These are phyloP conservation scores for Penaeus vannamei DNA, from an alignment of 1,140 invertebrate genomes.

Conservation along the genomic window DNA sequence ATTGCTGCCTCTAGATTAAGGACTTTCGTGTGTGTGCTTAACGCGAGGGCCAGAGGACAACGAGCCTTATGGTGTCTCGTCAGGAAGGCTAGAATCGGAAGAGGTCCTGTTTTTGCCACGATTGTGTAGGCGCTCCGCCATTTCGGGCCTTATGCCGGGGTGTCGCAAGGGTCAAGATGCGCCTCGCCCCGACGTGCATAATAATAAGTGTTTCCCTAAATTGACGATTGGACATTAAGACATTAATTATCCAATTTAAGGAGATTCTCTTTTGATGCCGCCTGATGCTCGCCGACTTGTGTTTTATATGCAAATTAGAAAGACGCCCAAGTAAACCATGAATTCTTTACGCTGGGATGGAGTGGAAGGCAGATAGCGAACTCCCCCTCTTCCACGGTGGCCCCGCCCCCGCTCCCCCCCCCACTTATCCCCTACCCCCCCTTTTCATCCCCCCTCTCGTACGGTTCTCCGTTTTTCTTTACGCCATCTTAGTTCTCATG, in stretches of 20 bases:
- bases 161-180: conserved; percentile 38
- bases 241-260: conserved; percentile 67
- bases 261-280: conserved; percentile 64
- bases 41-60: not conserved
- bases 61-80: not conserved
- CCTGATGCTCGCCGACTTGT: conserved; percentile 59
- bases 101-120: not conserved
- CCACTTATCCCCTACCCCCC: not conserved
- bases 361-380: conserved; percentile 8
- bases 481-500: no score
- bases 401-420: not conserved
- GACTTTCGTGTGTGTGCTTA: conserved; percentile 2
- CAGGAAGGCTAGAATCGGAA: not conserved
- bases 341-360: conserved; percentile 40
- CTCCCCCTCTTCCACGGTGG: conserved; percentile 9
- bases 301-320: conserved; percentile 66
- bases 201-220: conserved; percentile 66
- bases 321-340: conserved; percentile 59
- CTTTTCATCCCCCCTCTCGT: not conserved
- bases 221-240: conserved; percentile 67
- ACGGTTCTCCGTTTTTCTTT: not conserved
- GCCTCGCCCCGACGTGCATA: conserved; percentile 43
- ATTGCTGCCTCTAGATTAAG: conserved; percentile 51
- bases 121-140: not conserved
- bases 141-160: conserved; percentile 20